Evolutionary conservation across 2,797 vertebrate species (phyloP).

Genomic region (Pseudochromis fuscus): DNA sequence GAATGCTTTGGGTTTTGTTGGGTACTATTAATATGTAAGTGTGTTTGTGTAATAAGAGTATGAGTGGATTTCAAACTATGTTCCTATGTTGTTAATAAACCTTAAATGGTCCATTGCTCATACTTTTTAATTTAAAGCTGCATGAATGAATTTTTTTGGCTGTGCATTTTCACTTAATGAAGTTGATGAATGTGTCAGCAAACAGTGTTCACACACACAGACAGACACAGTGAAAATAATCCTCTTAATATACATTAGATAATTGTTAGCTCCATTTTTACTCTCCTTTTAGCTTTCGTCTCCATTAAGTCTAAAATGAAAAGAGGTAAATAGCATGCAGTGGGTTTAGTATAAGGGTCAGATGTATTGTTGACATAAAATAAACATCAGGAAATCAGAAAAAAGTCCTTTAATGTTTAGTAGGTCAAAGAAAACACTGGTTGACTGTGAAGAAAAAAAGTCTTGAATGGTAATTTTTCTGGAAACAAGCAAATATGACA

Average conservation of each 20-base stretch:
- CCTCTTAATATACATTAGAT: no score
- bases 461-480: no score
- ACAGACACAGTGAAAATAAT: no score
- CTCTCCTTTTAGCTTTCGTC: not conserved
- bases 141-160: not conserved
- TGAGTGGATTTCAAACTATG: slow-evolving; percentile 54
- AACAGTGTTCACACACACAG: not conserved
- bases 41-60: not conserved
- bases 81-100: slow-evolving; percentile 37
- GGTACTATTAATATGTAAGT: not conserved
- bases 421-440: no score
- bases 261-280: no score
- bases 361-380: no score
- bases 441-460: no score
- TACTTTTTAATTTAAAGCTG: not conserved
- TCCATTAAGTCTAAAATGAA: not conserved
- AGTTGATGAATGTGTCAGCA: not conserved
- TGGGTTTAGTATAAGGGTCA: not conserved
- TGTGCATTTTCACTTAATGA: not conserved
- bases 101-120: not conserved
- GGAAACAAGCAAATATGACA: no score
- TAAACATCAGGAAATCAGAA: no score
- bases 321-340: not conserved
- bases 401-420: no score
- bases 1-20: slow-evolving; percentile 14